A percentile compares a stretch with the other conserved stretches of the same genome.
Evolutionary conservation across 2,797 vertebrate genomes (phyloP).

Genomic region (Vespertilio murinus): DNA sequence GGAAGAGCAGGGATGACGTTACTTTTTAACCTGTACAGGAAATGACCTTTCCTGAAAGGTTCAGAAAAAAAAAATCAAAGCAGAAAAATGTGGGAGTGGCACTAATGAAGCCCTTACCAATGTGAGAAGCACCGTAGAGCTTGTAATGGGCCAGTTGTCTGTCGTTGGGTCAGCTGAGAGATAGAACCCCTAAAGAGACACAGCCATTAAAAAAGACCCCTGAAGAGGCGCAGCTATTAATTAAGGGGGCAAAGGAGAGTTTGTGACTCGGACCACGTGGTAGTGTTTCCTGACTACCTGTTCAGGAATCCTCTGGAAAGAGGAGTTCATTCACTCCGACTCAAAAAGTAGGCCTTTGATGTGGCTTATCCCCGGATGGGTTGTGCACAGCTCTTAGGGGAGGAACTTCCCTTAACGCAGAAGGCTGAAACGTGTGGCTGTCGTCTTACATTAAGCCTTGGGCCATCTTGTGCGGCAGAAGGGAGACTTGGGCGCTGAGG

Average conservation of each 20-base stretch:
- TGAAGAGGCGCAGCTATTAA: background rate
- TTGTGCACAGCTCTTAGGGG: background rate
- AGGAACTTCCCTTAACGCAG: background rate
- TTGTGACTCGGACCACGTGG: background rate
- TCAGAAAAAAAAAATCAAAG: conserved; percentile 43
- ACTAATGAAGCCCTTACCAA: background rate
- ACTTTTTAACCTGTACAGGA: conserved; percentile 26
- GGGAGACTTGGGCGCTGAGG: background rate
- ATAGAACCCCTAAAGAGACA: background rate
- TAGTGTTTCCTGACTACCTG: background rate
- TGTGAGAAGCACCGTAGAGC: background rate
- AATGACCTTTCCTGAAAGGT: conserved; percentile 18
- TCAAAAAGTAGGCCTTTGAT: conserved; percentile 23
- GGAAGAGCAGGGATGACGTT: background rate
- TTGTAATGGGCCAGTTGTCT: background rate
- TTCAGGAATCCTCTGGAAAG: conserved; percentile 42
- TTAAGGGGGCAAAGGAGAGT: background rate
- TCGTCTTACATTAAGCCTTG: background rate
- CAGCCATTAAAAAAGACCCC: no score
- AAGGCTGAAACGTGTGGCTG: background rate
- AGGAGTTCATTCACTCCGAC: conserved; percentile 9
- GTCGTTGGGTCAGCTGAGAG: background rate
- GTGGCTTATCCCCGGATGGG: background rate
- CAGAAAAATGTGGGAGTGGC: background rate
- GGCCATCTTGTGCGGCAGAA: background rate